Evolutionary conservation across 2,113 vertebrate species (phyloP).

Genomic region (Labrus mixtus): DNA sequence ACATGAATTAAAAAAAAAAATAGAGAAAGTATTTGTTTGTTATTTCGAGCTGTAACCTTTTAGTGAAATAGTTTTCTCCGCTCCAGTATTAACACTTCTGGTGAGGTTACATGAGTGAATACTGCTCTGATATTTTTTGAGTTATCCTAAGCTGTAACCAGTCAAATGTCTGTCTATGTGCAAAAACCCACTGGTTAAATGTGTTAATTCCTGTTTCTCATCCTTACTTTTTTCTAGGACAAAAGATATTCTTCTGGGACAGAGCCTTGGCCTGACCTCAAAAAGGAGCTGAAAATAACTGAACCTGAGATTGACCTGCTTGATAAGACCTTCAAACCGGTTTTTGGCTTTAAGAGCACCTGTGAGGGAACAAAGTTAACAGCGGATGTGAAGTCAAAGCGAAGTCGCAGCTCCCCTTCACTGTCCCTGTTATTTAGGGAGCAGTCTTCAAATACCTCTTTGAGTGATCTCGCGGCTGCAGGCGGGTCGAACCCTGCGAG

Average conservation of each 20-base stretch:
- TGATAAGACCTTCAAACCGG: constrained; percentile 65
- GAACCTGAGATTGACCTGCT: constrained; percentile 87
- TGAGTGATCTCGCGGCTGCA: constrained; percentile 33
- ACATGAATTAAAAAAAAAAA: too few species aligned
- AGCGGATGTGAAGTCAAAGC: constrained; percentile 68
- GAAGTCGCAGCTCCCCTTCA: constrained; percentile 81
- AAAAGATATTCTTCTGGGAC: constrained; percentile 70
- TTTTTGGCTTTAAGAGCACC: constrained; percentile 44
- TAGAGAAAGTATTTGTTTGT: too few species aligned
- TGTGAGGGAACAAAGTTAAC: constrained; percentile 58
- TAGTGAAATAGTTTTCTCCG: too few species aligned
- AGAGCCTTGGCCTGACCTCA: constrained; percentile 85
- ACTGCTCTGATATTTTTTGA: too few species aligned
- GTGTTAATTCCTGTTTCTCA: constrained; percentile 10
- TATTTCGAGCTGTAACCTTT: too few species aligned
- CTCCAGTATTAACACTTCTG: too few species aligned
- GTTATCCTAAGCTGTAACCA: too few species aligned
- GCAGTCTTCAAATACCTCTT: constrained; percentile 52
- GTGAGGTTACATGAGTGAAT: too few species aligned
- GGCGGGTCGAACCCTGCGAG: constrained; percentile 38
- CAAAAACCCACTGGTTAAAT: too few species aligned
- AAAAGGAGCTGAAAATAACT: constrained; percentile 90
- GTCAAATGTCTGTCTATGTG: too few species aligned
- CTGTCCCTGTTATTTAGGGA: constrained; percentile 73
- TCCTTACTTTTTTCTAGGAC: constrained; percentile 73